Conservation (phyloP, 1,140 invertebrate genomes). For the Atopsyche davidsoni region DNA sequence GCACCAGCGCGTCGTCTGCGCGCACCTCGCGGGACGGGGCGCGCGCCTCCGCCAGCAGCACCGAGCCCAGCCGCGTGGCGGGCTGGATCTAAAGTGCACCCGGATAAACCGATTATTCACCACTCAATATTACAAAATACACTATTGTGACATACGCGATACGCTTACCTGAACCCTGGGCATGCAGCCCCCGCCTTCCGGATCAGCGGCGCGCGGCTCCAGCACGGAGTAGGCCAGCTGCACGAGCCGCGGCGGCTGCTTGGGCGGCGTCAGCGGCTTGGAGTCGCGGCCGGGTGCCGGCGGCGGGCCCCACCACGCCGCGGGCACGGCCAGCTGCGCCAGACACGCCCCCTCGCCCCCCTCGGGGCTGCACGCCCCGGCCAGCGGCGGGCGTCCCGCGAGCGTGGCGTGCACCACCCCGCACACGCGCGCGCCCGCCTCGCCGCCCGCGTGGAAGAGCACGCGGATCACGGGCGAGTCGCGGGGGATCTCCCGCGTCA, state of each 20-base stretch:
- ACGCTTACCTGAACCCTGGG: conserved; percentile 56
- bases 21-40: conserved; percentile 75
- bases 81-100: conserved; percentile 64
- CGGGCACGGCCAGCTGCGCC: conserved; percentile 70
- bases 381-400: conserved; percentile 53
- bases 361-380: conserved; percentile 79
- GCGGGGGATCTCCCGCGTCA: conserved; percentile 71
- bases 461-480: conserved; percentile 83
- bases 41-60: conserved; percentile 68
- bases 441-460: conserved; percentile 81
- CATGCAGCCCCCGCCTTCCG: conserved; percentile 63
- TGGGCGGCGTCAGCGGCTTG: conserved; percentile 52
- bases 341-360: conserved; percentile 85
- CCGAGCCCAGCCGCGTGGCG: conserved; percentile 61
- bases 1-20: conserved; percentile 68
- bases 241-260: conserved; percentile 61
- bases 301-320: conserved; percentile 80
- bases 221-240: conserved; percentile 78
- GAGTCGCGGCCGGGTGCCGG: conserved; percentile 54
- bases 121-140: conserved; percentile 4
- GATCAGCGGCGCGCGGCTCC: conserved; percentile 63
- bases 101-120: too few species aligned
- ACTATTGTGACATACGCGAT: background rate
- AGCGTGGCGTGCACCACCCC: conserved; percentile 40
- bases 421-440: conserved; percentile 53